Evolutionary conservation across 1,140 invertebrate genomes (phyloP).

Genomic region (Plodia interpunctella): DNA sequence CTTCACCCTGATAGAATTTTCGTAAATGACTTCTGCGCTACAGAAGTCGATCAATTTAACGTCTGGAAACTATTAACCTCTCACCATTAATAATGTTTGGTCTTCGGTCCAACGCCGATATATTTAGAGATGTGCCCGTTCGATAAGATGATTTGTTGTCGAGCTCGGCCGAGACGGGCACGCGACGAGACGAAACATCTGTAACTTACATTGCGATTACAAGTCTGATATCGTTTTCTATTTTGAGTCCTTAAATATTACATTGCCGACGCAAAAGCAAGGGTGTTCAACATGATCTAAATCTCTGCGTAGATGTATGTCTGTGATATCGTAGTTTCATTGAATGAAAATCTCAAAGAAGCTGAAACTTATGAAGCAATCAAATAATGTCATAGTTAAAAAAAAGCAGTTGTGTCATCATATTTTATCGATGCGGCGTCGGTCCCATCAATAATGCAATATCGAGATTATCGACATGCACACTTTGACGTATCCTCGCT

Average conservation of each 20-base stretch:
- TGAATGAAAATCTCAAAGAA: too few relatives aligned
- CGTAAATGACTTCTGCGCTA: background rate
- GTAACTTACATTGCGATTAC: background rate
- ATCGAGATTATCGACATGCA: conserved; percentile 68
- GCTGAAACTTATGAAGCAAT: too few relatives aligned
- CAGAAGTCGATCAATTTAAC: conserved; percentile 57
- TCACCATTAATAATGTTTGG: conserved; percentile 52
- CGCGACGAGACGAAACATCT: conserved; percentile 36
- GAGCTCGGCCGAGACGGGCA: conserved; percentile 27
- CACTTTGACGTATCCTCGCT: conserved; percentile 49
- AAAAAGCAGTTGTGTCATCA: conserved; percentile 59
- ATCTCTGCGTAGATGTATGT: too few relatives aligned
- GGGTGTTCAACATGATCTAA: too few relatives aligned
- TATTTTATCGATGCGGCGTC: conserved; percentile 52
- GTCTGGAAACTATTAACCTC: conserved; percentile 56
- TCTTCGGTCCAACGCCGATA: conserved; percentile 42
- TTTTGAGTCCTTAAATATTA: too few relatives aligned
- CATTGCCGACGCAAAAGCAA: too few relatives aligned
- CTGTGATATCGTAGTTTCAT: too few relatives aligned
- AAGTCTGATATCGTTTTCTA: background rate
- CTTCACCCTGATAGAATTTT: background rate
- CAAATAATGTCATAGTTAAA: conserved; percentile 27
- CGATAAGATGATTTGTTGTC: conserved; percentile 55
- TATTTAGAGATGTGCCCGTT: conserved; percentile 64
- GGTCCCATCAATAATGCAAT: conserved; percentile 63